phyloP scores from a whole-genome alignment of 1,140 invertebrate species.

The Atta colombica region DNA sequence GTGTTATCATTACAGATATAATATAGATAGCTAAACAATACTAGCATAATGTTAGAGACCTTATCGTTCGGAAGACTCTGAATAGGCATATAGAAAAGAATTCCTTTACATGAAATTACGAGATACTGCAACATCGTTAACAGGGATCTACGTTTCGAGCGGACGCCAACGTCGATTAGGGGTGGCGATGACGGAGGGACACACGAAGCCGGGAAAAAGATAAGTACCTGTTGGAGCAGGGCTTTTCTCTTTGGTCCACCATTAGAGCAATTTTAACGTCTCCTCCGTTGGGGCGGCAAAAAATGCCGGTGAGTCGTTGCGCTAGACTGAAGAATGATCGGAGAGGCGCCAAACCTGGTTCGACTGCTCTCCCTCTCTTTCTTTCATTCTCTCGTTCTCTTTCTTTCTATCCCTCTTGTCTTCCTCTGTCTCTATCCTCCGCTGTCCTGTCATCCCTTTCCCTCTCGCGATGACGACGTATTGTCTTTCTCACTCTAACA shows the following conservation, averaged over 20 bases:
- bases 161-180: conserved; percentile 28
- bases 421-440: conserved; percentile 30
- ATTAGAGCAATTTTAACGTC: conserved; percentile 85
- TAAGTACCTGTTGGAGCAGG: conserved; percentile 79
- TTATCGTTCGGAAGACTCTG: not conserved
- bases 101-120: not conserved
- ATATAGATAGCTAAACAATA: not conserved
- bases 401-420: conserved; percentile 36
- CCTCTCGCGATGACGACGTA: conserved; percentile 23
- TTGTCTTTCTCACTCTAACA: conserved; percentile 39
- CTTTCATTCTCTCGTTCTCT: not conserved
- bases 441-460: conserved; percentile 44
- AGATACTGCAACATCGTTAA: conserved; percentile 15
- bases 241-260: conserved; percentile 78
- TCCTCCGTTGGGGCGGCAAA: conserved; percentile 79
- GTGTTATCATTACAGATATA: not conserved
- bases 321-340: conserved; percentile 86
- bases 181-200: conserved; percentile 45
- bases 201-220: conserved; percentile 73
- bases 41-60: not conserved
- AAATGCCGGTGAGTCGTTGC: conserved; percentile 83
- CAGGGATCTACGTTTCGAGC: not conserved
- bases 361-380: conserved; percentile 64
- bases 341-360: conserved; percentile 80
- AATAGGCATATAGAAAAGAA: not conserved